Evolutionary conservation across 2,888 invertebrate genomes (phyloP).

Genomic region (Aspidiotus rigidus): DNA sequence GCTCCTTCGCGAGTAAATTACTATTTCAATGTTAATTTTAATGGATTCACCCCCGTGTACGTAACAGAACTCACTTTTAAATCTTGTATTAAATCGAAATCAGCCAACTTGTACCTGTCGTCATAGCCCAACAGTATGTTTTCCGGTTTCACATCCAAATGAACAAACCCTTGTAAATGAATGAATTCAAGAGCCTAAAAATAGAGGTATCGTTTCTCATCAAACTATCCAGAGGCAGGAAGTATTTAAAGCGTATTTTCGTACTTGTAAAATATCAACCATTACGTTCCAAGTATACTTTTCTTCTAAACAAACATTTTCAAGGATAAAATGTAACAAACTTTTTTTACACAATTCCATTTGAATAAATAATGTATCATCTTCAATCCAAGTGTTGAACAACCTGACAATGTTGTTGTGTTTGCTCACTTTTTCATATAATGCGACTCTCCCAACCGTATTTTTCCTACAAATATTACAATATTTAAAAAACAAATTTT

Average conservation of each 20-base stretch:
- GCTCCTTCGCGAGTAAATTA: neutral
- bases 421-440: conserved; percentile 23
- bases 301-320: conserved; percentile 23
- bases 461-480: conserved; percentile 14
- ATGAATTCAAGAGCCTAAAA: conserved; percentile 22
- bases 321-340: conserved; percentile 20
- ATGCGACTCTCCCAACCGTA: conserved; percentile 17
- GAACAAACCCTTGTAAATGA: conserved; percentile 19
- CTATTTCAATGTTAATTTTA: neutral
- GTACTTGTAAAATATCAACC: conserved; percentile 23
- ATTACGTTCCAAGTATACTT: conserved; percentile 27
- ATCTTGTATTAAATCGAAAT: conserved; percentile 27
- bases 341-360: conserved; percentile 28
- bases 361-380: conserved; percentile 23
- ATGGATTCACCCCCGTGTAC: neutral
- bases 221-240: too few species aligned
- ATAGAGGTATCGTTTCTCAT: neutral
- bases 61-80: conserved; percentile 16
- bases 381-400: conserved; percentile 26
- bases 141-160: conserved; percentile 27
- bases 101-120: conserved; percentile 25
- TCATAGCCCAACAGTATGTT: conserved; percentile 24
- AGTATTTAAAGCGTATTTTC: neutral
- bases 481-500: too few species aligned
- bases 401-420: conserved; percentile 24